Conservation (phyloP, 2,888 invertebrate genomes). For the Nemurella pictetii region DNA sequence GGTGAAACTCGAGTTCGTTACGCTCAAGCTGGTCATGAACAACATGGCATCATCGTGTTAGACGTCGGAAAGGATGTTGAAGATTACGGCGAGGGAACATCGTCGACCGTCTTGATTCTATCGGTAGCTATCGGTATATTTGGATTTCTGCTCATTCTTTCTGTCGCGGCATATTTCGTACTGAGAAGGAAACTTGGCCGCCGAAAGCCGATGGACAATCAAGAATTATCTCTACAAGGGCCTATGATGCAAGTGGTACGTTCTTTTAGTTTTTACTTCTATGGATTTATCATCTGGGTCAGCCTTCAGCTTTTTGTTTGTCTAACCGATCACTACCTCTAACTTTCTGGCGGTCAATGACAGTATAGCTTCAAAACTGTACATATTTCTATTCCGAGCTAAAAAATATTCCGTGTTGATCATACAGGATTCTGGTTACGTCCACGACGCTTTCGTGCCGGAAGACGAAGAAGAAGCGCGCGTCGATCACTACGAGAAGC, state of each 20-base stretch:
- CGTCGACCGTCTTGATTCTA: slow-evolving; percentile 46
- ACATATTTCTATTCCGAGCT: no score
- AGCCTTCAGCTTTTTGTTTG: no score
- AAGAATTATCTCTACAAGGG: slow-evolving; percentile 75
- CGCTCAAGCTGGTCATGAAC: slow-evolving; percentile 58
- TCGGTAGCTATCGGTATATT: slow-evolving; percentile 73
- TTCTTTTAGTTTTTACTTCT: no score
- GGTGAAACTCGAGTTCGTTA: slow-evolving; percentile 67
- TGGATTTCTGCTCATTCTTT: slow-evolving; percentile 64
- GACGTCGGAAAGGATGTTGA: slow-evolving; percentile 47
- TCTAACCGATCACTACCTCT: no score
- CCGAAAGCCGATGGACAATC: slow-evolving; percentile 60
- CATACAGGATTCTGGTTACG: slow-evolving; percentile 61
- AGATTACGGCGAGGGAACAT: not conserved
- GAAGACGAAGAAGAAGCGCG: slow-evolving; percentile 62
- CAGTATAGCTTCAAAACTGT: no score
- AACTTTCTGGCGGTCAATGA: no score
- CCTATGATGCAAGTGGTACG: slow-evolving; percentile 72
- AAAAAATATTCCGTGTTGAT: no score
- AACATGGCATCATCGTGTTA: slow-evolving; percentile 56
- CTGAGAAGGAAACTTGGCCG: slow-evolving; percentile 54
- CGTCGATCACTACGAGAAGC: slow-evolving; percentile 70
- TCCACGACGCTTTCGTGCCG: slow-evolving; percentile 67
- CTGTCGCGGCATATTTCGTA: slow-evolving; percentile 65
- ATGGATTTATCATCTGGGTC: no score